A percentile compares a stretch with the other conserved stretches of the same genome.
Evolutionary conservation across 1,140 invertebrate genomes (phyloP).

Genomic region (Cydia amplana): DNA sequence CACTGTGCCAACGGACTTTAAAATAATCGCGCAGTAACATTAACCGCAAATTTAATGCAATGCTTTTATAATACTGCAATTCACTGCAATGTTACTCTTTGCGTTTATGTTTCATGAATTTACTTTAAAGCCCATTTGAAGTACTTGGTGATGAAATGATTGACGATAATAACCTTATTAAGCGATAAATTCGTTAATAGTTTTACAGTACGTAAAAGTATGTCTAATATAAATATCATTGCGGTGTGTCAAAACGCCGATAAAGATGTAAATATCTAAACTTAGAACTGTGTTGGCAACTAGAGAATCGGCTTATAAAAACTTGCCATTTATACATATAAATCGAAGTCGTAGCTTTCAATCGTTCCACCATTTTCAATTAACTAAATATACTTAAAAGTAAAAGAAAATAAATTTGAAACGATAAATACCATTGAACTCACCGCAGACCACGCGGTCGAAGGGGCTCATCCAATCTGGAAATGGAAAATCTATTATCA

Average conservation of each 20-base stretch:
- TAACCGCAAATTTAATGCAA: conserved; percentile 17
- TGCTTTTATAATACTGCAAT: conserved; percentile 15
- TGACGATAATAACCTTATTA: conserved; percentile 38
- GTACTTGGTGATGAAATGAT: conserved; percentile 14
- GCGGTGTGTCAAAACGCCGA: not conserved
- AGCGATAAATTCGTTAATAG: not conserved
- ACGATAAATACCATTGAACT: conserved; percentile 88
- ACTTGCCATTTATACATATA: too few species aligned
- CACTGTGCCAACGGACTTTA: conserved; percentile 25
- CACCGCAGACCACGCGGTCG: conserved; percentile 94
- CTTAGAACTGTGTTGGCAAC: not conserved
- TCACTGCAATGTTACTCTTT: conserved; percentile 1
- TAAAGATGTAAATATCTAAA: not conserved
- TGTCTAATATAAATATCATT: not conserved
- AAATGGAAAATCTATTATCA: conserved; percentile 81
- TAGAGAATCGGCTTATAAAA: not conserved
- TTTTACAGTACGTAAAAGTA: not conserved
- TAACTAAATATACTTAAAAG: conserved; percentile 67
- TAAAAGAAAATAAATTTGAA: conserved; percentile 79
- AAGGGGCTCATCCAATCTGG: conserved; percentile 95
- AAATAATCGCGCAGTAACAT: conserved; percentile 24
- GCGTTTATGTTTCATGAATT: not conserved
- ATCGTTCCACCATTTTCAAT: conserved; percentile 34
- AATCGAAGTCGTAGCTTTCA: not conserved
- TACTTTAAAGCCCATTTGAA: not conserved